A percentile compares a stretch with the other conserved stretches of the same genome.
Conservation (phyloP, 2,888 invertebrate species). For the Atrina japonica region DNA sequence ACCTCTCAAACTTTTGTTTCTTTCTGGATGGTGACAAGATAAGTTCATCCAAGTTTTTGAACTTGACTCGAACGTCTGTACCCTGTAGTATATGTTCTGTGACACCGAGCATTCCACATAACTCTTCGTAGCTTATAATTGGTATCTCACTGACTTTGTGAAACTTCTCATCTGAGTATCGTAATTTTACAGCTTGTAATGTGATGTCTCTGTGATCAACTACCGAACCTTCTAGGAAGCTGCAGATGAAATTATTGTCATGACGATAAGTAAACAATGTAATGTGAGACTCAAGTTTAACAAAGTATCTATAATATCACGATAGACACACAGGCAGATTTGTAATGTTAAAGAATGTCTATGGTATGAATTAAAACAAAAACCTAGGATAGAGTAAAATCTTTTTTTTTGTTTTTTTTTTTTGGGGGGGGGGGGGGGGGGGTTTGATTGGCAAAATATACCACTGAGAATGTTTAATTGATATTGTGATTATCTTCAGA, state of each 20-base stretch:
- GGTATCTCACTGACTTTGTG: conserved; percentile 70
- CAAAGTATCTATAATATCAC: neutral
- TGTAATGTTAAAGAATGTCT: too few species aligned
- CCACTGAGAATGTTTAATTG: too few species aligned
- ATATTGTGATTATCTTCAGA: too few species aligned
- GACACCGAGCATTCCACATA: conserved; percentile 70
- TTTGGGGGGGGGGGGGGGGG: too few species aligned
- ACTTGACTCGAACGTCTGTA: conserved; percentile 62
- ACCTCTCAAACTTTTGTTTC: conserved; percentile 56
- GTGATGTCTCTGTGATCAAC: conserved; percentile 76
- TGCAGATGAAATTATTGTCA: conserved; percentile 47
- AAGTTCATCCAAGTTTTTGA: conserved; percentile 72
- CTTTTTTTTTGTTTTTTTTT: too few species aligned
- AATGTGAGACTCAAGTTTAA: neutral
- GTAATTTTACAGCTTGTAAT: conserved; percentile 76
- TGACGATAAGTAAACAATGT: neutral
- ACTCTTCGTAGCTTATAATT: conserved; percentile 70
- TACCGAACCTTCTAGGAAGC: conserved; percentile 74
- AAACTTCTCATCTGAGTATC: conserved; percentile 73
- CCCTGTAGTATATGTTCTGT: conserved; percentile 66
- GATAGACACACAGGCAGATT: too few species aligned
- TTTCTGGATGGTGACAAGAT: conserved; percentile 74
- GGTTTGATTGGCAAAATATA: too few species aligned
- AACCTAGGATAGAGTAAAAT: too few species aligned
- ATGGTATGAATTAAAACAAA: too few species aligned